Evolutionary conservation across 2,113 vertebrate species (phyloP), one percentile per base, ranked within the genome.

Genomic region (Cheilinus undulatus): DNA sequence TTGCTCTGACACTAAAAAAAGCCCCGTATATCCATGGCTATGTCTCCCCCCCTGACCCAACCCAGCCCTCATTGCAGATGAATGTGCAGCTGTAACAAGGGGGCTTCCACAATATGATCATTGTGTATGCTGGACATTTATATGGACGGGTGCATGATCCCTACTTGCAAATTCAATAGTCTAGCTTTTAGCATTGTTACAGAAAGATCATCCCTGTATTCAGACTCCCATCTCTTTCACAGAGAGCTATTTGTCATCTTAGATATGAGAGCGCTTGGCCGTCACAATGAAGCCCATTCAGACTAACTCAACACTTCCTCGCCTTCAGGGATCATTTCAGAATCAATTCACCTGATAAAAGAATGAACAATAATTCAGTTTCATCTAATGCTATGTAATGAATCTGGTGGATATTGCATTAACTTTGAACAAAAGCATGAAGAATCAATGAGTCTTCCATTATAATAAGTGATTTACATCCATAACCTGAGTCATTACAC

Each of bases 381-480:
- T 43, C 30, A 45, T 61, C 64, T 65, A 72, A 69, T 56, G 57
- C 32, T 64, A 50, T 56, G 77, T 50, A 69, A 81, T 86, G 80
- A 83, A 89, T 84, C 63, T 28, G 60, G 61, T 61, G 30, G n/a
- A 71, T 73, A 86, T 85, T 65, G 68, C 71, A 76, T 87, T 81
- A 73, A 52, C 54, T 73, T 59, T 77, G 75, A 78, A 81, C 23
- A 63, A 72, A 86, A 46, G 78, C 54, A 75, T 69, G 53, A 46
- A 52, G 66, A 62, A 89, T 92, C 83, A 74, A 91, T 89, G 64
- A 70, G 24, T 69, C 75, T 57, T 43, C 76, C 68, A 72, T 87
- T 90, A 89, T 80, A 49, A 71, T 84, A 87, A 88, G 78, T 68
- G 62, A 82, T 85, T 84, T 83, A 82, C 65, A 75, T 84, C 71